Base-by-base conservation (phyloP, 2,113 vertebrate genomes). In the Ophthalmolycus amberensis region DNA sequence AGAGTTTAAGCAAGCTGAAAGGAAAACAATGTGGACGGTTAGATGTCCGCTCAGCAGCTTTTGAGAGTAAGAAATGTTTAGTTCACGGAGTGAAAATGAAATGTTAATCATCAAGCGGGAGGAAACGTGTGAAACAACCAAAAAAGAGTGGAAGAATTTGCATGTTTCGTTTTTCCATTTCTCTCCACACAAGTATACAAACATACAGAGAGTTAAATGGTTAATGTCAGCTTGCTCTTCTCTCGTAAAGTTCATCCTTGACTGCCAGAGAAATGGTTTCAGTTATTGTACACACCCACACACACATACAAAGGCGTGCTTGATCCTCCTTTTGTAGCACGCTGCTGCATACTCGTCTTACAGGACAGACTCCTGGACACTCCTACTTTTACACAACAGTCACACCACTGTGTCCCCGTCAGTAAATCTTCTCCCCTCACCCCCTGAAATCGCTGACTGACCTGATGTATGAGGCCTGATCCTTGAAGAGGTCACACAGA, bases 401-500 rank as follows among this genome's bases (percentile, higher is more conserved):
- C 73, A 73, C 27, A 78, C 40, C 38, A 50, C 48, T 34, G 22
- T 29, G 34, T 63, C 58, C 11, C 20, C 37, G 50, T 20, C 9
- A 27, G 32, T 37, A 54, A 76, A 64, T 44, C 7, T 4, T 48
- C 16, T 75, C 7, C 40, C 44, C 20, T 85, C 60, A 86, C 18
- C 68, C 84, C 74, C 12, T 20, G 38, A 29, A 84, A 79, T 71
- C 22, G 0, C 15, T 54, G 54, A 94, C 97, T 96, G 91, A 99
- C 97, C 97, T 97, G 91, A 98, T 96, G 58, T 98, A 99, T 16
- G 91, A 88, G 22, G 95, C 90, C 84, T 97, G 96, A 90, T 98
- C 97, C 82, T 93, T 95, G 84, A 97, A 98, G 78, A 72, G 60
- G 11, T 95, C 92, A 37, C 97, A 97, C 44, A 99, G 87, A 0